Evolutionary conservation across 64 coral and sea anemone genomes (phyloP), one percentile per base, ranked within the genome.

Genomic region (Montipora sp.): DNA sequence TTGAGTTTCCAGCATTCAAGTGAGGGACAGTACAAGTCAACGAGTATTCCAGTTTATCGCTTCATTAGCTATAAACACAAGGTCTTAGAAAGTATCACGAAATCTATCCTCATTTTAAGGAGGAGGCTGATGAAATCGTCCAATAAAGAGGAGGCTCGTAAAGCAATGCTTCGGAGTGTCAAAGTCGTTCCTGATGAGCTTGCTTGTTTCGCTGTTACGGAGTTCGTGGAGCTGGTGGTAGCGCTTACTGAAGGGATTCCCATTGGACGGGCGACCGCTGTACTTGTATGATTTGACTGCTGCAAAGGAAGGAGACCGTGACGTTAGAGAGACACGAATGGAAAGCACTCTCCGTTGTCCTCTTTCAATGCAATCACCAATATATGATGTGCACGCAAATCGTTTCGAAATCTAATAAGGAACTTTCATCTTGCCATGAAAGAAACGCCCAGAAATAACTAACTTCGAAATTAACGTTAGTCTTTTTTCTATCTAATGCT

Each of bases 111-210:
- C 59, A 83, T 68, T 20, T 3, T 12, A 3, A 83, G 7, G 36
- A 83, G 36, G 58, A n/a, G 8, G 36, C 13, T 47, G 80, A 47
- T 67, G 2, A 83, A 68, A 83, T 83, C 80, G 3, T 83, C 59
- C 59, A 83, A 19, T 59, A 47, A 47, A 15, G 80, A 15, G 14
- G 59, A 67, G 6, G 80, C 80, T 68, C 10, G 59, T 0, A 83
- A 2, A 67, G 80, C 80, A 8, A 46, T 67, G 5, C 15, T 58
- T 3, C 63, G 36, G 20, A 83, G 3, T 46, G 59, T 18, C 63
- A 83, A 59, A 59, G 21, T 11, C 50, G 50, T 19, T 18, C 15
- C 14, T 14, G 36, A 18, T 0, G 60, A 3, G 45, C 5, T 67
- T 47, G 2, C 8, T 46, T 44, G 73, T 11, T 13, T 8, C 14